Conservation (phyloP, 92 coral and sea anemone genomes). For the Muricea muricata region DNA sequence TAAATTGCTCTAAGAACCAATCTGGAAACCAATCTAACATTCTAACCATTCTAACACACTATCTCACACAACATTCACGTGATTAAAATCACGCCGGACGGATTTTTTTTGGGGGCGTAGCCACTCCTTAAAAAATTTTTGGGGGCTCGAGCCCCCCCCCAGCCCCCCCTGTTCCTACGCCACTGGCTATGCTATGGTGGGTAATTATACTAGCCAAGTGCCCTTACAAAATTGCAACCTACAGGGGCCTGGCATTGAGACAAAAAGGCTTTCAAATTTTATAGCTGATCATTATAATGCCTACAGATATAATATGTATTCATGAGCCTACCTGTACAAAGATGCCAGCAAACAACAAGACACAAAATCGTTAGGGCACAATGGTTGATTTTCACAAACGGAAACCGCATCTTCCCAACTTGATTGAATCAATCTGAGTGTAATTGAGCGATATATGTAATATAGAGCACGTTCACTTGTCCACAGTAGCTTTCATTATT, state of each 20-base stretch:
- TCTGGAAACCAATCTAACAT: too few species aligned
- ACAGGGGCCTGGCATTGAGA: constrained; percentile 9
- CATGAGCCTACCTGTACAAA: neutral
- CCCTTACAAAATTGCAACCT: neutral
- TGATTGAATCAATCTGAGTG: constrained; percentile 13
- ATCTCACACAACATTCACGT: too few species aligned
- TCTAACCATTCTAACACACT: too few species aligned
- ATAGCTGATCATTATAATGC: neutral
- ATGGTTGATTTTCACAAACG: neutral
- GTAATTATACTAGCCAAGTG: neutral
- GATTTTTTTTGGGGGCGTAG: too few species aligned
- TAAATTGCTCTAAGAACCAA: too few species aligned
- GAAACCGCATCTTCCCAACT: neutral
- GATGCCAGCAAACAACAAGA: neutral
- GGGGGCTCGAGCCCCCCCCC: too few species aligned
- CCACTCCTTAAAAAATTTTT: too few species aligned
- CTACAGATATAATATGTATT: neutral
- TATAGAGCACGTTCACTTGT: constrained; percentile 1
- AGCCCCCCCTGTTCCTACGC: too few species aligned
- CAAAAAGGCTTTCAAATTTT: neutral
- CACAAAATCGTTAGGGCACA: neutral
- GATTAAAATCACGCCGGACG: too few species aligned
- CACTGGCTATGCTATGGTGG: neutral
- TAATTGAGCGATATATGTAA: constrained; percentile 23
- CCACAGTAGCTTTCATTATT: constrained; percentile 18